Percentiles rank a stretch among this genome's conserved stretches.
Evolutionary conservation across 2,113 vertebrate genomes (phyloP).

Genomic region (Datnioides undecimradiatus): DNA sequence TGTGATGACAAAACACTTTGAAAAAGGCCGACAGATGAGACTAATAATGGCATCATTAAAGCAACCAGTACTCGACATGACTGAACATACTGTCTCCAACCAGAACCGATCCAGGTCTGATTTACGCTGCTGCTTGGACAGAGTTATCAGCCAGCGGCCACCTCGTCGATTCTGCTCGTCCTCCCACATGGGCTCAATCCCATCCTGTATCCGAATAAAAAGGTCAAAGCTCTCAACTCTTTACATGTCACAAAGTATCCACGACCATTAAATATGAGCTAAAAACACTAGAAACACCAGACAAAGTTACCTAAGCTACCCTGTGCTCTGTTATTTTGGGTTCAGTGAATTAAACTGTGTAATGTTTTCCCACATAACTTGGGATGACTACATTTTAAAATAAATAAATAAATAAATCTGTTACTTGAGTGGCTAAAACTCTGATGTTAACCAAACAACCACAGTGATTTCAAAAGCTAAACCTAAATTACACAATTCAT

Average conservation of each 20-base stretch:
- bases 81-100: slow-evolving; percentile 93
- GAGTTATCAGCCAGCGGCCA: slow-evolving; percentile 96
- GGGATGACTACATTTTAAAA: no score
- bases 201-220: slow-evolving; percentile 86
- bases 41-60: background rate
- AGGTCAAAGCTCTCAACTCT: background rate
- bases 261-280: background rate
- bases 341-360: no score
- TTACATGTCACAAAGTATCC: background rate
- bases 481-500: background rate
- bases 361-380: no score
- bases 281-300: background rate
- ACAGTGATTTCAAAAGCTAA: background rate
- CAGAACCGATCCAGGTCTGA: slow-evolving; percentile 97
- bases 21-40: background rate
- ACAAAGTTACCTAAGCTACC: no score
- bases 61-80: background rate
- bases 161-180: slow-evolving; percentile 94
- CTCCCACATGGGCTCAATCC: slow-evolving; percentile 99
- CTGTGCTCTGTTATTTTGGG: background rate
- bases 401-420: no score
- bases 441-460: background rate
- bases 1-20: background rate
- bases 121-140: slow-evolving; percentile 96
- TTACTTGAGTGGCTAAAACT: no score